Evolutionary conservation across 2,113 vertebrate species (phyloP).

Genomic region (Balaeniceps rex): DNA sequence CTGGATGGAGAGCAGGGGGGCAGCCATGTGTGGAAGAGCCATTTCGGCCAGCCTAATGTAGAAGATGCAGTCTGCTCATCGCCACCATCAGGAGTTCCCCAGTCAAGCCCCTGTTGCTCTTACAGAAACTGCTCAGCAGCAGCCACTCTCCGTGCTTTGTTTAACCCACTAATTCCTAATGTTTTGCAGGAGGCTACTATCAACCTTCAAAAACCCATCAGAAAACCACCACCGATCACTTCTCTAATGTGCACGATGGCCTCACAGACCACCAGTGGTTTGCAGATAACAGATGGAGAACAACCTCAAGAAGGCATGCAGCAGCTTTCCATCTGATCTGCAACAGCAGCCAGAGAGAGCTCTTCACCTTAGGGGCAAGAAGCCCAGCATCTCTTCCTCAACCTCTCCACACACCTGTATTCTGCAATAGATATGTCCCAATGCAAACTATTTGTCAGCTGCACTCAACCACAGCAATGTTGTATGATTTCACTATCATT

Average conservation of each 20-base stretch:
- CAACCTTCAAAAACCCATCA: background rate
- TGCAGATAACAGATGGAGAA: background rate
- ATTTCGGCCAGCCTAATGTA: background rate
- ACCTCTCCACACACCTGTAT: background rate
- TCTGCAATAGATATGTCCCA: background rate
- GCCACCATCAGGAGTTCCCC: background rate
- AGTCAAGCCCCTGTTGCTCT: background rate
- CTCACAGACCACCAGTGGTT: background rate
- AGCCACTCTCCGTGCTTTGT: background rate
- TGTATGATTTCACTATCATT: background rate
- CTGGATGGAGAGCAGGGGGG: background rate
- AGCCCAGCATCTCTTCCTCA: background rate
- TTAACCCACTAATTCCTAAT: background rate
- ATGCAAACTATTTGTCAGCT: background rate
- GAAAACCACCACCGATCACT: background rate
- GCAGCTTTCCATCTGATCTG: too few relatives aligned
- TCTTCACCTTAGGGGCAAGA: background rate
- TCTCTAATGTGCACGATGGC: accelerated
- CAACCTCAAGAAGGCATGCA: background rate
- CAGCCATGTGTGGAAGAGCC: background rate
- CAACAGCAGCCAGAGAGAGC: background rate
- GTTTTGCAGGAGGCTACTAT: background rate
- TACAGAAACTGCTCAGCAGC: background rate
- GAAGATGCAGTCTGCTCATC: background rate
- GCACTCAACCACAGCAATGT: background rate